Evolutionary conservation across 2,113 vertebrate genomes (phyloP), one percentile per base, ranked within the genome.

Genomic region (Chunga burmeisteri): DNA sequence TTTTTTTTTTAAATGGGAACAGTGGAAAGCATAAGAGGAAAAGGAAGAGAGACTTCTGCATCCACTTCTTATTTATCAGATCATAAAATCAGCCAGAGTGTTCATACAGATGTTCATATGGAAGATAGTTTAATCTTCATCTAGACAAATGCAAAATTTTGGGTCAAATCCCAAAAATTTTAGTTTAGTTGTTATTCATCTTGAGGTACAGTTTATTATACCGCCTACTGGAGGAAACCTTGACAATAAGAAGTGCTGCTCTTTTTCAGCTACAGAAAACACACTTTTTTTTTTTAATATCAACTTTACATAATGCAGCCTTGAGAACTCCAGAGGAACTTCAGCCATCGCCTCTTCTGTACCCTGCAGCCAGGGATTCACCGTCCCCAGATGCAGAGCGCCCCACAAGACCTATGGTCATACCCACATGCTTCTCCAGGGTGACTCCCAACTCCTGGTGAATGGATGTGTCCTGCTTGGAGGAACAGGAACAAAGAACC

Each of bases 401-500:
- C 8, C 26, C 12, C 16, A 2, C 44, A 38, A 52, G 34, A 19
- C 12, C 47, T 13, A 11, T 2, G 16, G 20, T 59, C 30, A 7
- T 16, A 38, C 32, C 34, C 9, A 23, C 5, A 8, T 0, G 15
- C 9, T 56, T 55, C 20, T 52, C 61, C 23, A 17, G 8, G 11
- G 4, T 27, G 32, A 75, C n/a, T 58, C 20, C 34, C 52, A 38
- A 0, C 13, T 29, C 50, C 20, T 1, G 2, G 27, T 3, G 22
- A 15, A 47, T 21, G 26, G 61, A 72, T 5, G 53, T 2, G 23
- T 56, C n/a, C 27, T 46, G 18, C 38, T 29, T 34, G 30, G 20
- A 20, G 22, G 2, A 1, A 1, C 29, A 74, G 50, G 46, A 92
- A 34, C 3, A 16, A 73, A 53, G 29, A 73, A 17, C 1, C 0